phyloP scores from a whole-genome alignment of 1,140 invertebrate species.

The Trissolcus basalis region DNA sequence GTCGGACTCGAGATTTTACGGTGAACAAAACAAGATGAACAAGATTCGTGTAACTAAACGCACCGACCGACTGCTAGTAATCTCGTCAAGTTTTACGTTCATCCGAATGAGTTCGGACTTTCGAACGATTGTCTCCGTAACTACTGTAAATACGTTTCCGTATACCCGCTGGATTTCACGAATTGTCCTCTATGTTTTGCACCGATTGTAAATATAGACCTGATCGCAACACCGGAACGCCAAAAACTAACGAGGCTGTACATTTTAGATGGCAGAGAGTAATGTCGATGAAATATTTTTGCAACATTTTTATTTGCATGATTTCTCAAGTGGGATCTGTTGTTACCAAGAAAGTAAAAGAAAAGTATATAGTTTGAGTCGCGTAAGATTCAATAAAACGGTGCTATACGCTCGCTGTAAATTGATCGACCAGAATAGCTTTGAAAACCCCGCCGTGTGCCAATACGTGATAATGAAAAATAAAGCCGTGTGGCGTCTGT shows the following conservation, averaged over 20 bases:
- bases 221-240: slow-evolving; percentile 10
- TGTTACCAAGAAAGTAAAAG: neutral
- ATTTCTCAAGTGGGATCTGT: slow-evolving; percentile 2
- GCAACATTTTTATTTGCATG: neutral
- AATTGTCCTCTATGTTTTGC: slow-evolving; percentile 12
- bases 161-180: slow-evolving; percentile 5
- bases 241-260: slow-evolving; percentile 17
- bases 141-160: slow-evolving; percentile 28
- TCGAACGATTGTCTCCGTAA: no score
- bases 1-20: no score
- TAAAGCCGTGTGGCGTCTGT: slow-evolving; percentile 1
- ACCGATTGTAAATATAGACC: slow-evolving; percentile 34
- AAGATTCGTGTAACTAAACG: no score
- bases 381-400: slow-evolving; percentile 10
- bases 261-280: neutral
- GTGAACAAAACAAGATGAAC: no score
- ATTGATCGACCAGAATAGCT: slow-evolving; percentile 11
- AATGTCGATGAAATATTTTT: no score
- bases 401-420: slow-evolving; percentile 14
- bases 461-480: slow-evolving; percentile 28
- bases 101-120: no score
- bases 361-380: neutral
- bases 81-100: no score
- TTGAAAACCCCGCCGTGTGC: slow-evolving; percentile 10
- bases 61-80: no score